Conservation (phyloP, 2,888 invertebrate species). For the Drosophila suboccidentalis region DNA sequence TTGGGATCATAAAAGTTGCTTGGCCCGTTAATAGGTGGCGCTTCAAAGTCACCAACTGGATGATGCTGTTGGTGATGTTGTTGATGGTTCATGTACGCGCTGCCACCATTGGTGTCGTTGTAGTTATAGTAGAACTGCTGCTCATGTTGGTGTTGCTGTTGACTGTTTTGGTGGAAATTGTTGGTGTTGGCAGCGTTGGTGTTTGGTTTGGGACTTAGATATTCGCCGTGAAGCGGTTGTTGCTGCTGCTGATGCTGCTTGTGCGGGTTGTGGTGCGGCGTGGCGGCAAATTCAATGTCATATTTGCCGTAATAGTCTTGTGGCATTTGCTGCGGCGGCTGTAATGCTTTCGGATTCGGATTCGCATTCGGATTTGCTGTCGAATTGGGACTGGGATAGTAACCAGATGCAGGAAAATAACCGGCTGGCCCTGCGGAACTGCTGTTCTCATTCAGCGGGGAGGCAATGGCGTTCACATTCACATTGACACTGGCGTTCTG, state of each 20-base stretch:
- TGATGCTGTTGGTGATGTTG: slow-evolving; percentile 75
- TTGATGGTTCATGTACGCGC: slow-evolving; percentile 73
- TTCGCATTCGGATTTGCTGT: slow-evolving; percentile 50
- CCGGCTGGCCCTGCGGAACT: slow-evolving; percentile 53
- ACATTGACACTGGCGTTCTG: slow-evolving; percentile 56
- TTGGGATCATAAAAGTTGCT: slow-evolving; percentile 83
- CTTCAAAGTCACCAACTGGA: slow-evolving; percentile 80
- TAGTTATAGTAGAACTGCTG: slow-evolving; percentile 84
- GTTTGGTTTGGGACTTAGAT: slow-evolving; percentile 81
- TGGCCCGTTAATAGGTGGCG: slow-evolving; percentile 77
- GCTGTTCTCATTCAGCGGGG: slow-evolving; percentile 52
- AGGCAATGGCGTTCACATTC: slow-evolving; percentile 50
- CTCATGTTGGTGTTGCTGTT: slow-evolving; percentile 78
- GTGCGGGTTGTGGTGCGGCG: slow-evolving; percentile 66
- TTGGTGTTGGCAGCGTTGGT: slow-evolving; percentile 53
- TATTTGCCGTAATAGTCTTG: slow-evolving; percentile 85
- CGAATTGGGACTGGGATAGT: slow-evolving; percentile 75
- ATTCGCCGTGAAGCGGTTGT: slow-evolving; percentile 73
- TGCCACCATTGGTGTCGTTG: slow-evolving; percentile 75
- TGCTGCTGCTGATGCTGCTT: slow-evolving; percentile 56
- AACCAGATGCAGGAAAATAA: slow-evolving; percentile 82
- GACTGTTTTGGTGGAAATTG: slow-evolving; percentile 74
- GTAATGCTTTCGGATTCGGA: slow-evolving; percentile 48
- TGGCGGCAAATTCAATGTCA: slow-evolving; percentile 82
- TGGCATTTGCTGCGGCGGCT: slow-evolving; percentile 67